Evolutionary conservation across 1,140 invertebrate genomes (phyloP).

Genomic region (Cryptotermes secundus): DNA sequence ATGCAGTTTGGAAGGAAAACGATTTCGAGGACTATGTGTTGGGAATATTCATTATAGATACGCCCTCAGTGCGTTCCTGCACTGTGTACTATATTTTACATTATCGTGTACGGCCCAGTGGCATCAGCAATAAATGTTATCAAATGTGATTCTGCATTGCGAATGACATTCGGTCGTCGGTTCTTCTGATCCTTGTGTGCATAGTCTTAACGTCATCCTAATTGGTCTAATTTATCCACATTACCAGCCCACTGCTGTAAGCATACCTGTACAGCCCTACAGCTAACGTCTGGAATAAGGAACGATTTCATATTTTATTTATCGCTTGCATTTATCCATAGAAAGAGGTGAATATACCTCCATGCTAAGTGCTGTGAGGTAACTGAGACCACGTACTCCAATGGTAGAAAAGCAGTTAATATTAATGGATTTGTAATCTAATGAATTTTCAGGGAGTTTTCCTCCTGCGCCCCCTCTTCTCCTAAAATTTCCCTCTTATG

Average conservation of each 20-base stretch:
- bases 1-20: too few relatives aligned
- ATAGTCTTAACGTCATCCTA: too few relatives aligned
- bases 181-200: too few relatives aligned
- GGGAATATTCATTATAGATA: too few relatives aligned
- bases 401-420: slow-evolving; percentile 29
- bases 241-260: background rate
- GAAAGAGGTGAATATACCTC: background rate
- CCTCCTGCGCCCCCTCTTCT: background rate
- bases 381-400: background rate
- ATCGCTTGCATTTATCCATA: slow-evolving; percentile 20
- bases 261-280: background rate
- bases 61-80: too few relatives aligned
- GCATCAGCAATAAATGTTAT: too few relatives aligned
- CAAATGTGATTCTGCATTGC: too few relatives aligned
- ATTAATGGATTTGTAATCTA: slow-evolving; percentile 39
- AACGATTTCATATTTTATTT: slow-evolving; percentile 25
- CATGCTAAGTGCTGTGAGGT: background rate
- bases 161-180: too few relatives aligned
- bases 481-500: background rate
- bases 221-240: background rate
- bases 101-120: too few relatives aligned
- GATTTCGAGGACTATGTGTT: too few relatives aligned
- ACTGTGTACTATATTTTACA: too few relatives aligned
- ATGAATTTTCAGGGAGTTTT: slow-evolving; percentile 35
- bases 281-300: slow-evolving; percentile 20